Conservation (phyloP, 2,888 invertebrate species). For the Tolmerus cingulatus region DNA sequence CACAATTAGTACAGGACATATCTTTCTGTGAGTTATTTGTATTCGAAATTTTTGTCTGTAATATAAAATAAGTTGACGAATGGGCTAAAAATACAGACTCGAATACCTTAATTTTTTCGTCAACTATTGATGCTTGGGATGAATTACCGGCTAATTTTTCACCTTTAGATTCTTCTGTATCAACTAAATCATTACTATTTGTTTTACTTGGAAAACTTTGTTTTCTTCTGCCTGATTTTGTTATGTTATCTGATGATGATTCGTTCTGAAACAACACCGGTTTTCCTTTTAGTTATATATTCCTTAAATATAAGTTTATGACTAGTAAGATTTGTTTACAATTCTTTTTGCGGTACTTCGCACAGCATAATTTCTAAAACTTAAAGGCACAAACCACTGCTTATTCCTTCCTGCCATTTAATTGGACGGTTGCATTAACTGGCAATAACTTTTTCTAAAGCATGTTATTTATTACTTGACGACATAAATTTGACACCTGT, state of each 20-base stretch:
- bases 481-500: no score
- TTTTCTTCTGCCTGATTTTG: slow-evolving; percentile 72
- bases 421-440: no score
- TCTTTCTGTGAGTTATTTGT: slow-evolving; percentile 66
- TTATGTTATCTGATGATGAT: slow-evolving; percentile 53
- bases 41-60: slow-evolving; percentile 50
- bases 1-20: slow-evolving; percentile 94
- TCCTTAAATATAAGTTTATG: neutral
- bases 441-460: no score
- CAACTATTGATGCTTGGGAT: neutral
- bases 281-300: neutral
- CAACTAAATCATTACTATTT: neutral
- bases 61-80: neutral
- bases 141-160: neutral
- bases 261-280: slow-evolving; percentile 52
- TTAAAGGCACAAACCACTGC: no score
- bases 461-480: no score
- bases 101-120: slow-evolving; percentile 20
- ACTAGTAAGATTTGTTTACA: no score
- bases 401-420: no score
- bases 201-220: slow-evolving; percentile 77
- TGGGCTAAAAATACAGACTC: neutral
- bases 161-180: neutral
- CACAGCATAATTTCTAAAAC: no score
- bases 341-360: no score